Evolutionary conservation across 2,888 invertebrate genomes (phyloP).

Genomic region (Parascotia fuliginaria): DNA sequence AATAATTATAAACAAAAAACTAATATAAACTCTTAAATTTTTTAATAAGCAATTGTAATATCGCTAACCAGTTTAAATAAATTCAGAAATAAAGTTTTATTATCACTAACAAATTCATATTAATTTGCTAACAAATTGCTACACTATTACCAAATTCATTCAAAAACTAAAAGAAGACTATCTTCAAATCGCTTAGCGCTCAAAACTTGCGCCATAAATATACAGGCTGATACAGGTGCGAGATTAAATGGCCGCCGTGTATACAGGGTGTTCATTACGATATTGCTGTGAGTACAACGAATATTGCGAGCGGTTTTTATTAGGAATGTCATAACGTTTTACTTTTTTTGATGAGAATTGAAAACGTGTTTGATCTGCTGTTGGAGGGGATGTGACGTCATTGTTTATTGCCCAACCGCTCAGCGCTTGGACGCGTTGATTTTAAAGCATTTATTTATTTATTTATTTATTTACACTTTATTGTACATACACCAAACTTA

Average conservation of each 20-base stretch:
- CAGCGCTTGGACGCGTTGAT: conserved; percentile 37
- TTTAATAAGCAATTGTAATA: too few relatives aligned
- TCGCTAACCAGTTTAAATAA: too few relatives aligned
- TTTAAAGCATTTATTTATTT: conserved; percentile 40
- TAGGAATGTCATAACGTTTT: conserved; percentile 79
- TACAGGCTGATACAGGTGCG: conserved; percentile 83
- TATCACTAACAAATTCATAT: too few relatives aligned
- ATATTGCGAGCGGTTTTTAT: conserved; percentile 80
- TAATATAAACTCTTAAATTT: too few relatives aligned
- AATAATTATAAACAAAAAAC: too few relatives aligned
- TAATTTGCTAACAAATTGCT: too few relatives aligned
- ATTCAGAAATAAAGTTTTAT: too few relatives aligned
- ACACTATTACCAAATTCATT: too few relatives aligned
- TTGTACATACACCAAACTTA: too few relatives aligned
- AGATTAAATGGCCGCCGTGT: conserved; percentile 83
- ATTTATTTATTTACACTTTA: too few relatives aligned
- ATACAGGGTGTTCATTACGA: conserved; percentile 84
- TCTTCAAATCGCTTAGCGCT: conserved; percentile 35
- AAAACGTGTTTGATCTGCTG: conserved; percentile 79
- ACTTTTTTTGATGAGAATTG: conserved; percentile 83
- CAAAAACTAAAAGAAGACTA: too few relatives aligned
- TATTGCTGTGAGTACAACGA: conserved; percentile 79
- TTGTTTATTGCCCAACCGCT: conserved; percentile 58
- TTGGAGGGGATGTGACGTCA: conserved; percentile 55
- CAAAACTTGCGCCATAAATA: conserved; percentile 40